Percentiles rank a stretch among this genome's conserved stretches.
Conservation (phyloP, 1,140 invertebrate genomes). For the Chelonus insularis region DNA sequence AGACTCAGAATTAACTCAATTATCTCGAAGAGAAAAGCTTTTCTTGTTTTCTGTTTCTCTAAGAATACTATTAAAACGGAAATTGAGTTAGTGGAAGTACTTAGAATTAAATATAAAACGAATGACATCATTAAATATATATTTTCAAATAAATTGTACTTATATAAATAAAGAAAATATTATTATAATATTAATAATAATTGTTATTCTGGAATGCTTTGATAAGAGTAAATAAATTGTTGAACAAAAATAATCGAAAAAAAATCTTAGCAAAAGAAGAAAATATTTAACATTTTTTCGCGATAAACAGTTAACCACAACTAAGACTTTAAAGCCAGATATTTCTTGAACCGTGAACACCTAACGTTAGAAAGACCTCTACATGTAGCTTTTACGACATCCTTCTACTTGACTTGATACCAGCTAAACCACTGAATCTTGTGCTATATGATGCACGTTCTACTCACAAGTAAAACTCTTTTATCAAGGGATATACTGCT, state of each 20-base stretch:
- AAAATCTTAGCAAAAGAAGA: conserved; percentile 13
- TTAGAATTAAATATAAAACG: no score
- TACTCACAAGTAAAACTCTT: not conserved
- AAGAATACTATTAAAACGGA: not conserved
- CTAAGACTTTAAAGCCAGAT: conserved; percentile 13
- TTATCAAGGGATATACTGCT: conserved; percentile 12
- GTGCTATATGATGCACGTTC: not conserved
- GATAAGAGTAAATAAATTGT: no score
- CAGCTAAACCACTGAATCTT: not conserved
- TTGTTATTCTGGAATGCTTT: no score
- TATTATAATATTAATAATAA: no score
- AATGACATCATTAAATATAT: no score
- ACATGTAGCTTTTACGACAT: conserved; percentile 25
- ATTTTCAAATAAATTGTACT: no score
- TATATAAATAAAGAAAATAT: no score
- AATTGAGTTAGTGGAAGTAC: no score
- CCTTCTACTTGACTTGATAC: conserved; percentile 15
- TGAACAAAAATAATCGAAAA: not conserved
- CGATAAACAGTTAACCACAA: conserved; percentile 24
- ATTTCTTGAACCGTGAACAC: conserved; percentile 22
- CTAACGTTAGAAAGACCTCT: not conserved
- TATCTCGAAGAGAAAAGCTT: not conserved
- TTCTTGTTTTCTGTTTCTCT: not conserved
- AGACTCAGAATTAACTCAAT: not conserved
- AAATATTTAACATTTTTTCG: conserved; percentile 20